These are phyloP conservation scores for Proterorhinus semilunaris DNA, from an alignment of 2,113 vertebrate species.

Conservation along the genomic window DNA sequence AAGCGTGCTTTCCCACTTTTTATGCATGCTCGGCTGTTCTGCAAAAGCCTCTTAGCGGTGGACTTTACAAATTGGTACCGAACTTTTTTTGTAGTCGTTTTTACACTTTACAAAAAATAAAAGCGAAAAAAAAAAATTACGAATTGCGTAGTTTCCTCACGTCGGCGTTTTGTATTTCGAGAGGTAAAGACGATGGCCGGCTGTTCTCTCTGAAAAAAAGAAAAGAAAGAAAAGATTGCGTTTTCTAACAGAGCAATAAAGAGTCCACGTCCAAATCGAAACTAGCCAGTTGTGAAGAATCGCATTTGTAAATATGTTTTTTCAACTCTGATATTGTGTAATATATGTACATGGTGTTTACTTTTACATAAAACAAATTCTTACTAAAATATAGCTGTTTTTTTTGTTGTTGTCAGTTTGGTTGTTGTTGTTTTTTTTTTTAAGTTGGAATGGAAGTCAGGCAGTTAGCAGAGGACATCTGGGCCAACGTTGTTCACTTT, in stretches of 20 bases:
- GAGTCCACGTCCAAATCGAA: conserved; percentile 77
- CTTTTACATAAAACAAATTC: conserved; percentile 80
- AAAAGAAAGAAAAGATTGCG: conserved; percentile 35
- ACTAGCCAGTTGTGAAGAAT: conserved; percentile 85
- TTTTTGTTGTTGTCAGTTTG: conserved; percentile 69
- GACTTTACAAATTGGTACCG: conserved; percentile 64
- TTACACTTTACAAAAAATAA: conserved; percentile 66
- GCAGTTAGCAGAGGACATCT: conserved; percentile 70
- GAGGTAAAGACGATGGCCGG: conserved; percentile 69
- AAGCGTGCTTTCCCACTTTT: conserved; percentile 46
- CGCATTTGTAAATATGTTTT: conserved; percentile 87
- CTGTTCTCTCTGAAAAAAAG: conserved; percentile 69
- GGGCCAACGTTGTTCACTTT: too few relatives aligned
- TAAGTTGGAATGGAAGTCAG: conserved; percentile 56
- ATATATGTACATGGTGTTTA: conserved; percentile 90
- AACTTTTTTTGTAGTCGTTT: conserved; percentile 76
- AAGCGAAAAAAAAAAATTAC: too few relatives aligned
- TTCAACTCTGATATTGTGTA: conserved; percentile 86
- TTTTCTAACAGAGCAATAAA: conserved; percentile 93
- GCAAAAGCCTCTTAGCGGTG: conserved; percentile 27
- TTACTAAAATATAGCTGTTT: conserved; percentile 85
- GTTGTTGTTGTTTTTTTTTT: conserved; percentile 58
- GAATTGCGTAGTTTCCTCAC: conserved; percentile 65
- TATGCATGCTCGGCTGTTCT: conserved; percentile 53
- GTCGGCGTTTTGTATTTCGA: conserved; percentile 67